Percentiles rank a stretch among this genome's conserved stretches.
Evolutionary conservation across 2,888 invertebrate genomes (phyloP).

Genomic region (Minunthozetes semirufus): DNA sequence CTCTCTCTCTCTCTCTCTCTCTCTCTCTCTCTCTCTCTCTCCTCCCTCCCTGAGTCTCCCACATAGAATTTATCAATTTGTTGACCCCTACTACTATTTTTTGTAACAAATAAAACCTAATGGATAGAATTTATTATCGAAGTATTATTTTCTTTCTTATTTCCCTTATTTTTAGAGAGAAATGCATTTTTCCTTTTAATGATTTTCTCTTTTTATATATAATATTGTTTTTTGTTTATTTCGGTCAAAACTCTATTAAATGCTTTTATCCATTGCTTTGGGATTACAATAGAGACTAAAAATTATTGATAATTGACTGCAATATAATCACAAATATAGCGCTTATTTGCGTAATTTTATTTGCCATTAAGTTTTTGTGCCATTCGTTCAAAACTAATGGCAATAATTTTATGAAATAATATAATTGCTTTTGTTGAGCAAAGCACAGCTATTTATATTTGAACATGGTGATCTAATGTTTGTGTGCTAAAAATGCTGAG

Average conservation of each 20-base stretch:
- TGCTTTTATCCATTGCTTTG: neutral
- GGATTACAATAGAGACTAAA: neutral
- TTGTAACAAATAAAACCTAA: neutral
- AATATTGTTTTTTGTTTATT: conserved; percentile 18
- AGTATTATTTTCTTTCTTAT: neutral
- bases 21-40: too few species aligned
- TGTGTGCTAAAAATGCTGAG: too few species aligned
- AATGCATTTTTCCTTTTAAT: conserved; percentile 22
- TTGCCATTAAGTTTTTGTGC: too few species aligned
- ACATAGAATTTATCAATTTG: neutral
- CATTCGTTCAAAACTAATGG: too few species aligned
- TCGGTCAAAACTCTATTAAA: neutral
- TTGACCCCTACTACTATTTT: neutral
- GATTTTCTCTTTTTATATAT: neutral
- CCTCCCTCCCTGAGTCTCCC: neutral
- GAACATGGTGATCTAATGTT: too few species aligned
- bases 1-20: neutral
- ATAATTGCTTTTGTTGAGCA: too few species aligned
- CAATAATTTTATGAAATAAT: too few species aligned
- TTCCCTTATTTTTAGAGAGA: neutral
- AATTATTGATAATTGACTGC: conserved; percentile 17
- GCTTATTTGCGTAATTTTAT: too few species aligned
- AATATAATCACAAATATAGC: neutral
- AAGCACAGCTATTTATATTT: too few species aligned
- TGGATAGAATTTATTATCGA: neutral